phyloP scores from a whole-genome alignment of 1,140 invertebrate species.

The Sinella curviseta region DNA sequence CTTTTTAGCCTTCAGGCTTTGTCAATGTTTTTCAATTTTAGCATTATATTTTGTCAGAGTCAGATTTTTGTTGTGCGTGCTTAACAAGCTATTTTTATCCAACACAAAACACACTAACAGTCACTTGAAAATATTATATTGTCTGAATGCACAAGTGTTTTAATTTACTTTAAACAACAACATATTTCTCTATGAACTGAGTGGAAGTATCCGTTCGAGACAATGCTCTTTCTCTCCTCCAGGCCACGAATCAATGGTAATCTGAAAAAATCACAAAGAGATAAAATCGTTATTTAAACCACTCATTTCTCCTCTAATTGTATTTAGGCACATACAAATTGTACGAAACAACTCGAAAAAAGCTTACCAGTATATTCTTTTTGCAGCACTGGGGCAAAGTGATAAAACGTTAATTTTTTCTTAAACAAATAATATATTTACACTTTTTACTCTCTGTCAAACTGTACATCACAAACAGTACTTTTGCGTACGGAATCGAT shows the following conservation, averaged over 20 bases:
- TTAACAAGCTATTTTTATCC: not conserved
- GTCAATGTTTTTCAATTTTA: not conserved
- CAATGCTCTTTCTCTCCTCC: not conserved
- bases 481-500: too few species aligned
- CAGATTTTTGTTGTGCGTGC: not conserved
- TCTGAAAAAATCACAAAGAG: too few species aligned
- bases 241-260: not conserved
- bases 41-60: not conserved
- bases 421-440: too few species aligned
- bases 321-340: too few species aligned
- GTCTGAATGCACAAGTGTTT: not conserved
- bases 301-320: too few species aligned
- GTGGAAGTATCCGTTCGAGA: not conserved
- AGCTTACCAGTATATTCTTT: too few species aligned
- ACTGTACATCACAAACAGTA: too few species aligned
- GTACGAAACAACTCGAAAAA: too few species aligned
- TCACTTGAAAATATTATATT: conserved; percentile 1
- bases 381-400: too few species aligned
- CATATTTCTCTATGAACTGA: not conserved
- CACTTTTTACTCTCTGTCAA: too few species aligned
- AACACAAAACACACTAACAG: not conserved
- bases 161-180: not conserved
- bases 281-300: too few species aligned
- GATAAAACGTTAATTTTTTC: too few species aligned
- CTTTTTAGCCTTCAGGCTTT: not conserved